Evolutionary conservation across 2,888 invertebrate genomes (phyloP), one percentile per base, ranked within the genome.

Genomic region (Pachydiplax longipennis): DNA sequence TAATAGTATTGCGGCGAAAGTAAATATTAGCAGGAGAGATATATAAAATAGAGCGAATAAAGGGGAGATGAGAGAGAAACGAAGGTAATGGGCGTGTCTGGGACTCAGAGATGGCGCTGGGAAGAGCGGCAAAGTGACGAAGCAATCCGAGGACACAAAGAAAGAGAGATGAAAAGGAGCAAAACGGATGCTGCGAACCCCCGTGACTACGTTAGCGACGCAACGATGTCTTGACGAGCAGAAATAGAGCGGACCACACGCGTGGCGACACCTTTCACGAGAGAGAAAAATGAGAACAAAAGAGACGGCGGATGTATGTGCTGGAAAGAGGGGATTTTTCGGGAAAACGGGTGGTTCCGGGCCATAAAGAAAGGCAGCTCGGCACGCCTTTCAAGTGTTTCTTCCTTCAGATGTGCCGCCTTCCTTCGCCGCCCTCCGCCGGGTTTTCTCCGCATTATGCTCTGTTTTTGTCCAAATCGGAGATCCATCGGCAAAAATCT

Each of bases 341-440:
- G 31, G 73, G 73, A 31, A 25, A 65, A 6, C 22, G 73, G 73
- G 25, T 22, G 73, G 73, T 31, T 65, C 65, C 65, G 65, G 73
- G 73, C 73, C 73, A 31, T 73, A 73, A 73, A 73, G 73, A 73
- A 73, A 73, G 10, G 10, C n/a, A 12, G 61, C 61, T 61, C 73
- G 73, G 73, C 73, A 73, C 73, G 73, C 73, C 73, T 73, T 73
- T 73, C 73, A 73, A 73, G 73, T 73, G 73, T 73, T 73, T 73
- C 73, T 65, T 65, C 65, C 65, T 73, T 73, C 31, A 25, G 12
- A 25, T 65, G 65, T 65, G n/a, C 65, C 65, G 22, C 65, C 65
- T n/a, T n/a, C n/a, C 58, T 65, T 25, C 65, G 22, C 61, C 65
- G 25, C 65, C 65, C n/a, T 25, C 25, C 25, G 53, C 73, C 53